Conservation (phyloP, 1,140 invertebrate genomes). For the Proales similis region DNA sequence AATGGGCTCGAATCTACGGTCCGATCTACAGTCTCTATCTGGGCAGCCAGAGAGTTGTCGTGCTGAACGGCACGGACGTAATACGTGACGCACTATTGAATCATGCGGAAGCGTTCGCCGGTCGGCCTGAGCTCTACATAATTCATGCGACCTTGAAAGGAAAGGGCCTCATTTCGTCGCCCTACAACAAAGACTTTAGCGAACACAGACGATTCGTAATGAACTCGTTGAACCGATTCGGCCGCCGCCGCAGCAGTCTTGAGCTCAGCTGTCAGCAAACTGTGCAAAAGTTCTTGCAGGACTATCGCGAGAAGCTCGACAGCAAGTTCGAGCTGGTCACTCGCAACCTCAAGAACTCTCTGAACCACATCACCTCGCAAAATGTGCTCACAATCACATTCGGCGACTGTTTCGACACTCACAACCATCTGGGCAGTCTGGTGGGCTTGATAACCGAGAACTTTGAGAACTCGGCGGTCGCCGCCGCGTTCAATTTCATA, state of each 20-base stretch:
- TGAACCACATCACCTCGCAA: slow-evolving; percentile 23
- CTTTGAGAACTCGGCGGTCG: slow-evolving; percentile 15
- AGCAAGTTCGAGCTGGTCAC: slow-evolving; percentile 19
- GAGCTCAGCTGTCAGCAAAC: slow-evolving; percentile 23
- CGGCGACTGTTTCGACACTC: slow-evolving; percentile 7
- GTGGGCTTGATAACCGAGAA: slow-evolving; percentile 32
- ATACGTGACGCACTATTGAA: slow-evolving; percentile 43
- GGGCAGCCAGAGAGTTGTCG: slow-evolving; percentile 43
- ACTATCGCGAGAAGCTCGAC: slow-evolving; percentile 23
- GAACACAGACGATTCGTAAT: slow-evolving; percentile 35
- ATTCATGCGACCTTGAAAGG: slow-evolving; percentile 31
- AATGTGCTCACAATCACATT: slow-evolving; percentile 35
- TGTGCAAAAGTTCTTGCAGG: background rate
- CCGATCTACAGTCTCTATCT: slow-evolving; percentile 42
- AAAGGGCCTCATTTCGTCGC: slow-evolving; percentile 29
- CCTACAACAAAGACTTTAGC: slow-evolving; percentile 16
- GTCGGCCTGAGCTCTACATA: slow-evolving; percentile 41
- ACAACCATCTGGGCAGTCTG: slow-evolving; percentile 4
- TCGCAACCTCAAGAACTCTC: slow-evolving; percentile 5
- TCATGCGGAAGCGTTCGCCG: slow-evolving; percentile 42
- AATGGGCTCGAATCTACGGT: slow-evolving; percentile 42
- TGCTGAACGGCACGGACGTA: slow-evolving; percentile 42
- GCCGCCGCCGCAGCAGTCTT: background rate
- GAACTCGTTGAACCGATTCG: slow-evolving; percentile 8
- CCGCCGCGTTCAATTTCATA: slow-evolving; percentile 35